These are phyloP conservation scores for Sycobia sp. DNA, from an alignment of 1,140 invertebrate genomes.

Conservation along the genomic window DNA sequence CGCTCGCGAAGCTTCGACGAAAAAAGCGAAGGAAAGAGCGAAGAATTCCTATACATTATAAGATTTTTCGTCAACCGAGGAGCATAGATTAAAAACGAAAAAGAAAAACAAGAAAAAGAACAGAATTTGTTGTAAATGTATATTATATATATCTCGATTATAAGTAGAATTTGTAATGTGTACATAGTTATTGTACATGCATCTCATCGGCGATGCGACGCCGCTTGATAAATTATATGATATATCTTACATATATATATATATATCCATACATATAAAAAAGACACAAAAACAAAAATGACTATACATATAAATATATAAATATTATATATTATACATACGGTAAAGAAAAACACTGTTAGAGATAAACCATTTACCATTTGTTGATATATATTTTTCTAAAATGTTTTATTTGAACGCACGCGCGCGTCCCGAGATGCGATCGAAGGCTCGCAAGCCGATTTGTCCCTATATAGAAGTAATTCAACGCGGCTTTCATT, in stretches of 20 bases:
- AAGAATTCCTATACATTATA: no score
- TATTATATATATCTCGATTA: no score
- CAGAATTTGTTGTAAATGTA: conserved; percentile 27
- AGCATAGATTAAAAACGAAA: no score
- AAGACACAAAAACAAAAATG: no score
- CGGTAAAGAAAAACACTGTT: conserved; percentile 53
- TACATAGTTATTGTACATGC: conserved; percentile 56
- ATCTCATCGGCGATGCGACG: conserved; percentile 10
- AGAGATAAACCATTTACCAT: conserved; percentile 58
- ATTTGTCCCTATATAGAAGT: no score
- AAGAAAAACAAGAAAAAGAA: not conserved
- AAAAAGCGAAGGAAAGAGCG: no score
- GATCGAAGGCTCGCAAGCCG: no score
- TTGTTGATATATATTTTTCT: conserved; percentile 62
- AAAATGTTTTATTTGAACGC: conserved; percentile 57
- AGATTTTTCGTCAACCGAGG: no score
- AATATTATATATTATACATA: conserved; percentile 36
- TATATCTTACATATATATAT: conserved; percentile 23
- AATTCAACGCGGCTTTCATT: conserved; percentile 26
- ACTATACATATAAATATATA: conserved; percentile 14
- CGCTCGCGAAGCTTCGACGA: no score
- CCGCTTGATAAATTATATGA: conserved; percentile 49
- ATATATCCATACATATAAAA: conserved; percentile 10
- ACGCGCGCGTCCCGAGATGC: not conserved
- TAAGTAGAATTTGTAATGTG: conserved; percentile 45